Evolutionary conservation across 2,888 invertebrate genomes (phyloP).

Genomic region (Chrysodeixis includens): DNA sequence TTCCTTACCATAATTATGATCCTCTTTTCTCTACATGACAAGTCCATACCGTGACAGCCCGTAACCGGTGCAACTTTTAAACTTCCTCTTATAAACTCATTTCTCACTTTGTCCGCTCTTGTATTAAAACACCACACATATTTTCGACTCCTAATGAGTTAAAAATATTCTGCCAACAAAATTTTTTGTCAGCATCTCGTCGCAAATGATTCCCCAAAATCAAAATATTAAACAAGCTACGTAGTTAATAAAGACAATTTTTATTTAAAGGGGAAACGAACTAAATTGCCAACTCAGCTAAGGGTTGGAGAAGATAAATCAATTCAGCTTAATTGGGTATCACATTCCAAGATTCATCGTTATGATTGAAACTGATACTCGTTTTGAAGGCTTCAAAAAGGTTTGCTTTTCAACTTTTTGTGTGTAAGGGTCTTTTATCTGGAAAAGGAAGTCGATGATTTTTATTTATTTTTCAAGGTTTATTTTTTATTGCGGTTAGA

Average conservation of each 20-base stretch:
- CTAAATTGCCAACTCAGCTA: neutral
- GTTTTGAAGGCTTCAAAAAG: neutral
- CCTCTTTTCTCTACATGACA: too few relatives aligned
- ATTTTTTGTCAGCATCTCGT: too few relatives aligned
- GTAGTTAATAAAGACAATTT: neutral
- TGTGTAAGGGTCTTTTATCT: neutral
- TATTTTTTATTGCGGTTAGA: neutral
- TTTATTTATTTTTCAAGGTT: neutral
- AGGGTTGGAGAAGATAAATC: constrained; percentile 2
- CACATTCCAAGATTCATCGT: constrained; percentile 2
- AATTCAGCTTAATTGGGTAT: neutral
- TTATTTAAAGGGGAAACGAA: neutral
- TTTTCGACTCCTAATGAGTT: too few relatives aligned
- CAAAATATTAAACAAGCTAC: neutral
- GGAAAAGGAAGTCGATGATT: neutral
- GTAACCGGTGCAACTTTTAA: too few relatives aligned
- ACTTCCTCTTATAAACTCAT: too few relatives aligned
- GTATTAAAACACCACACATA: too few relatives aligned
- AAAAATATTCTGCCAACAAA: too few relatives aligned
- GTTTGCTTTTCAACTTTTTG: neutral
- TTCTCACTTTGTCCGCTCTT: too few relatives aligned
- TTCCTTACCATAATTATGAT: too few relatives aligned
- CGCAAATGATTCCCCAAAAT: too few relatives aligned
- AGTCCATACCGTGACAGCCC: too few relatives aligned
- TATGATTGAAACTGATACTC: constrained; percentile 2